phyloP scores from a whole-genome alignment of 37 sponge, comb jelly and placozoan genomes.

The Corticium candelabrum region DNA sequence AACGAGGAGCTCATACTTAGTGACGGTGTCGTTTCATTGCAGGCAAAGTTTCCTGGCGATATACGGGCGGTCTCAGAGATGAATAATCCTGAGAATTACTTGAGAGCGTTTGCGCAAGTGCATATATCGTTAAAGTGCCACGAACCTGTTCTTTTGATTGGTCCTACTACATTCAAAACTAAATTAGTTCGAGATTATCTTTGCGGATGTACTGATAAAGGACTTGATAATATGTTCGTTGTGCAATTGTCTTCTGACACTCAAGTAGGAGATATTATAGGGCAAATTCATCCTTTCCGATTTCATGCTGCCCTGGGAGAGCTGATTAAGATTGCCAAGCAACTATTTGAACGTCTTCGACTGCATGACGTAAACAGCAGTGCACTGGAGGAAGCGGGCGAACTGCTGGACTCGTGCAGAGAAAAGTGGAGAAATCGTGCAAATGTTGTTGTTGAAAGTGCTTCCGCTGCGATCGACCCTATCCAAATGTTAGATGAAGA shows the following conservation, averaged over 20 bases:
- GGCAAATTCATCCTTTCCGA: neutral
- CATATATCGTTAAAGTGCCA: neutral
- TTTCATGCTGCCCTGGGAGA: neutral
- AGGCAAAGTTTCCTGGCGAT: neutral
- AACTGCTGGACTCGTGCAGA: no score
- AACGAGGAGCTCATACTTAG: neutral
- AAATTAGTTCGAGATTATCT: neutral
- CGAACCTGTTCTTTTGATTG: neutral
- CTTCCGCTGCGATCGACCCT: no score
- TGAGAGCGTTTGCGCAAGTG: neutral
- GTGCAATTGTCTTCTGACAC: neutral
- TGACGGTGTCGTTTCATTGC: neutral
- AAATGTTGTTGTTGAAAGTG: no score
- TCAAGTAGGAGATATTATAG: neutral
- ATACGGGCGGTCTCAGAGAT: neutral
- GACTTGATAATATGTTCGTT: no score
- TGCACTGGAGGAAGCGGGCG: no score
- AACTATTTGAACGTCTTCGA: neutral
- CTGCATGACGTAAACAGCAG: no score
- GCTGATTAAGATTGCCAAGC: neutral
- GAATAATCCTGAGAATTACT: neutral
- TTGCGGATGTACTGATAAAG: no score
- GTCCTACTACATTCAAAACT: neutral
- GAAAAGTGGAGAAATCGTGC: no score
- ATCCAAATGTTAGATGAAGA: no score